phyloP scores from a whole-genome alignment of 1,140 invertebrate species.

The Dolichoris vasculosae region DNA sequence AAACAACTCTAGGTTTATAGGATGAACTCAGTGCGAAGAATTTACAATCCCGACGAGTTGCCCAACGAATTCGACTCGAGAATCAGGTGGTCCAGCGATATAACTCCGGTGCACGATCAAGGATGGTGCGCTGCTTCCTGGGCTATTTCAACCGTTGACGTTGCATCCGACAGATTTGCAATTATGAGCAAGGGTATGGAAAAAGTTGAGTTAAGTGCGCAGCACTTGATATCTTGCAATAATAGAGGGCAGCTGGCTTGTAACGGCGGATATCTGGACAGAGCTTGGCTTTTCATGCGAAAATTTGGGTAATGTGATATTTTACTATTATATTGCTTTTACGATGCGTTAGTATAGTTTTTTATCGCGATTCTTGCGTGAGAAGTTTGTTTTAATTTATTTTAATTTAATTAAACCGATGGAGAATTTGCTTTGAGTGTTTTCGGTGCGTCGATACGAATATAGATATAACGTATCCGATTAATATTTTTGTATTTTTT shows the following conservation, averaged over 20 bases:
- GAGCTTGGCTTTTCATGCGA: conserved; percentile 91
- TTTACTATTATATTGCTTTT: too few species aligned
- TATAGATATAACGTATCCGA: too few species aligned
- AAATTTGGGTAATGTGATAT: conserved; percentile 82
- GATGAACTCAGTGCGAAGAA: conserved; percentile 78
- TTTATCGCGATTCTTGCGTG: too few species aligned
- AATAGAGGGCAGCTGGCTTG: conserved; percentile 85
- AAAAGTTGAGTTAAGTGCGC: conserved; percentile 82
- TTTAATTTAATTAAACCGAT: too few species aligned
- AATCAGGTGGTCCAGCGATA: conserved; percentile 81
- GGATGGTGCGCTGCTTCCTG: conserved; percentile 94
- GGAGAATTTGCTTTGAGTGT: too few species aligned
- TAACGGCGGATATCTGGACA: conserved; percentile 89
- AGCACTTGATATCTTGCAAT: conserved; percentile 91
- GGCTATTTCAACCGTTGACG: conserved; percentile 89
- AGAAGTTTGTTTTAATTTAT: too few species aligned
- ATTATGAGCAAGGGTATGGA: conserved; percentile 89
- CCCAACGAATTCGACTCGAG: conserved; percentile 85
- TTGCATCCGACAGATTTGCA: conserved; percentile 86
- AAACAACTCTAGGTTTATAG: not conserved
- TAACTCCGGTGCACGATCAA: conserved; percentile 88
- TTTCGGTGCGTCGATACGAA: too few species aligned
- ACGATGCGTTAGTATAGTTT: too few species aligned
- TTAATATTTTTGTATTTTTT: too few species aligned
- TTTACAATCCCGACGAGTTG: conserved; percentile 77